These are phyloP conservation scores for Podabrus alpinus DNA, from an alignment of 2,888 invertebrate species.

Conservation along the genomic window DNA sequence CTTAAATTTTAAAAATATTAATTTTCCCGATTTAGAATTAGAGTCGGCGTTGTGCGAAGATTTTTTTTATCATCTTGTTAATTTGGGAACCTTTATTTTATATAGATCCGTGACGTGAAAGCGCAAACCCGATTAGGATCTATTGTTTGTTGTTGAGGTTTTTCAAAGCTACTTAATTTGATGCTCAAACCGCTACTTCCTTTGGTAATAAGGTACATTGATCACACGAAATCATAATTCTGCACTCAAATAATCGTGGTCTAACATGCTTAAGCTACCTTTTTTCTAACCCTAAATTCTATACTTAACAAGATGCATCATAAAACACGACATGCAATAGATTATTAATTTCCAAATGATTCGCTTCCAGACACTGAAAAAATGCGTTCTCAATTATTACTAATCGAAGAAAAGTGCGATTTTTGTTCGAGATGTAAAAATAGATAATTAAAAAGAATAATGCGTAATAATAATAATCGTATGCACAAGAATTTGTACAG, in stretches of 20 bases:
- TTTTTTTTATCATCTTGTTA: slow-evolving; percentile 42
- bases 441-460: background rate
- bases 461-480: background rate
- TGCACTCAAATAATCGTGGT: background rate
- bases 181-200: slow-evolving; percentile 26
- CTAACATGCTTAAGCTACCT: background rate
- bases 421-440: background rate
- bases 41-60: slow-evolving; percentile 36
- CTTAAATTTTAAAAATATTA: slow-evolving; percentile 42
- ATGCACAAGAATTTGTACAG: no score
- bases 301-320: background rate
- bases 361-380: background rate
- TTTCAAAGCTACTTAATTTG: slow-evolving; percentile 25
- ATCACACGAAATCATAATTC: background rate
- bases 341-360: background rate
- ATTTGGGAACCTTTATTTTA: slow-evolving; percentile 47
- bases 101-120: slow-evolving; percentile 45
- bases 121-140: slow-evolving; percentile 47
- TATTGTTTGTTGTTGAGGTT: slow-evolving; percentile 30
- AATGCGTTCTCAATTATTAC: background rate
- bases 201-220: slow-evolving; percentile 4
- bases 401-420: background rate
- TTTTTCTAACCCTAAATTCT: background rate
- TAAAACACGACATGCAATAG: background rate
- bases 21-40: slow-evolving; percentile 36